Percentiles rank a stretch among this genome's conserved stretches.
Evolutionary conservation across 2,113 vertebrate species (phyloP).

Genomic region (Tichodroma muraria): DNA sequence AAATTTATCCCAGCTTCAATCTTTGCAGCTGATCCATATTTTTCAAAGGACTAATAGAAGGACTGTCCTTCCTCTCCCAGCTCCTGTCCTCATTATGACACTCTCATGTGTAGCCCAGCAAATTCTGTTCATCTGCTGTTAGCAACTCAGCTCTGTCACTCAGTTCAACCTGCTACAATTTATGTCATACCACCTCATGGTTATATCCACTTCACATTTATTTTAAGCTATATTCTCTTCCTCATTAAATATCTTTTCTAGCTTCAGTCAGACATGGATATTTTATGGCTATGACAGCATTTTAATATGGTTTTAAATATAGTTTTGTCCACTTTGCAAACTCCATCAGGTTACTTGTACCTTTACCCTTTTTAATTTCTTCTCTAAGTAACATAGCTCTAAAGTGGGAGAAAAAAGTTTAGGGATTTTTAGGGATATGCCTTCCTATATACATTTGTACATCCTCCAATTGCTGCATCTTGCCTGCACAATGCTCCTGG

Average conservation of each 20-base stretch:
- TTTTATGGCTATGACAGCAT: background rate
- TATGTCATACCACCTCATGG: background rate
- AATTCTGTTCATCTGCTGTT: background rate
- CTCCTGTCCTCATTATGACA: background rate
- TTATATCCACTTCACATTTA: background rate
- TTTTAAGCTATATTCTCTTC: background rate
- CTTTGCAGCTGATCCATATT: background rate
- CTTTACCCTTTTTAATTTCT: background rate
- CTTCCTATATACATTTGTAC: background rate
- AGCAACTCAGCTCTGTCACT: background rate
- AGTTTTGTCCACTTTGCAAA: background rate
- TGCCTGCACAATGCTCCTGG: background rate
- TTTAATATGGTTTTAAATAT: background rate
- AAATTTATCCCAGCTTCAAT: background rate
- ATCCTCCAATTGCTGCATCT: background rate
- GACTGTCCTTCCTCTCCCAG: background rate
- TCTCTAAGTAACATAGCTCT: background rate
- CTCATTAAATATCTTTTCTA: background rate
- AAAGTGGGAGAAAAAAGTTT: background rate
- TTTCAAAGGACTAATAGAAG: background rate
- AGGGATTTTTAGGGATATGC: rapidly evolving
- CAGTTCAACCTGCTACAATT: background rate
- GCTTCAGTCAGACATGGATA: background rate
- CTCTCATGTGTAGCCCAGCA: background rate
- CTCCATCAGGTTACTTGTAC: background rate